Evolutionary conservation across 2,888 invertebrate genomes (phyloP).

Genomic region (Sesia bembeciformis): DNA sequence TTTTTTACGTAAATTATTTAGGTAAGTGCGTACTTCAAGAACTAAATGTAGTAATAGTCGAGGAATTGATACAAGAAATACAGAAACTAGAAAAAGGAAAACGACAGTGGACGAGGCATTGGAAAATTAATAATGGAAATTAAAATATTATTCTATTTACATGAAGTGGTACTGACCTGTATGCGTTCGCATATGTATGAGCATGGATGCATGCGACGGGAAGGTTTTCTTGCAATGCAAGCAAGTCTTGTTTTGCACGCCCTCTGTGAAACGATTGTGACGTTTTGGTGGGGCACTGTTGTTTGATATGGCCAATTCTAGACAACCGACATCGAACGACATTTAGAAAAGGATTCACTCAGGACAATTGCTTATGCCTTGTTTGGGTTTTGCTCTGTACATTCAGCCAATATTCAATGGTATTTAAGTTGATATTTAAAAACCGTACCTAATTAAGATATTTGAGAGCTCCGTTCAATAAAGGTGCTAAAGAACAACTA

Average conservation of each 20-base stretch:
- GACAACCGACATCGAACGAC: slow-evolving; percentile 69
- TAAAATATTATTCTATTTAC: background rate
- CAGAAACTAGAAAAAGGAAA: too few relatives aligned
- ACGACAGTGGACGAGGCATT: too few relatives aligned
- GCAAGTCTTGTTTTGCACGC: slow-evolving; percentile 76
- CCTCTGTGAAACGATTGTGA: slow-evolving; percentile 75
- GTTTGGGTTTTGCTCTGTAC: slow-evolving; percentile 6
- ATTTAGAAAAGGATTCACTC: slow-evolving; percentile 33
- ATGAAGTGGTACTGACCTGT: slow-evolving; percentile 59
- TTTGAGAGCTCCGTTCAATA: too few relatives aligned
- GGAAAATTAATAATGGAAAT: too few relatives aligned
- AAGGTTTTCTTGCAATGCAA: slow-evolving; percentile 82
- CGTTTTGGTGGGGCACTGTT: slow-evolving; percentile 79
- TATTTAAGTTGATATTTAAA: too few relatives aligned
- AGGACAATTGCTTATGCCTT: slow-evolving; percentile 13
- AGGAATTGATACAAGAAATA: too few relatives aligned
- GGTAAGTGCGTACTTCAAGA: too few relatives aligned
- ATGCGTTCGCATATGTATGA: slow-evolving; percentile 84
- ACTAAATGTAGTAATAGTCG: too few relatives aligned
- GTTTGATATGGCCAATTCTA: slow-evolving; percentile 85
- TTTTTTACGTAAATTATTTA: too few relatives aligned
- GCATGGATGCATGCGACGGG: slow-evolving; percentile 86
- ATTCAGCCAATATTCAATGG: background rate
- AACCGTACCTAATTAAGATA: too few relatives aligned
- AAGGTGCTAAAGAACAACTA: too few relatives aligned